These are phyloP conservation scores for Tragulus kanchil DNA, from an alignment of 2,113 vertebrate species.

Conservation along the genomic window DNA sequence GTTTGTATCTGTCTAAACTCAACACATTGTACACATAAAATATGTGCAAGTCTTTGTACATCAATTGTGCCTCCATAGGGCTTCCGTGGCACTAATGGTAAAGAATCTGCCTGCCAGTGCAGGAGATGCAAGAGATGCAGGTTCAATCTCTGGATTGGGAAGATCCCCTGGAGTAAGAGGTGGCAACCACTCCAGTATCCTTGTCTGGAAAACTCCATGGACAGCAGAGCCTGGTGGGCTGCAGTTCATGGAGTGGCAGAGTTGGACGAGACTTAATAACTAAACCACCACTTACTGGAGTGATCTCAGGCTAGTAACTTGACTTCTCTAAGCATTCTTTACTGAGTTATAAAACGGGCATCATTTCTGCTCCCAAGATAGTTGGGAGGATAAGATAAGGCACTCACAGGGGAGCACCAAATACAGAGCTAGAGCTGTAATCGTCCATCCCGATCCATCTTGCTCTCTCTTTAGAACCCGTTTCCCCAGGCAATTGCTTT, in stretches of 20 bases:
- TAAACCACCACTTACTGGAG: background rate
- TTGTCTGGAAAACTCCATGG: background rate
- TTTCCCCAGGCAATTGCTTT: background rate
- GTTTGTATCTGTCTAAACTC: background rate
- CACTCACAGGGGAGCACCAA: background rate
- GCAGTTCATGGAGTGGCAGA: background rate
- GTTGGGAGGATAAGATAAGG: background rate
- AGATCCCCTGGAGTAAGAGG: background rate
- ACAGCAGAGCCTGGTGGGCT: background rate
- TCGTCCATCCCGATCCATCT: background rate
- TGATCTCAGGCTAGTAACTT: background rate
- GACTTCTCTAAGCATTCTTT: background rate
- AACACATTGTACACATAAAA: background rate
- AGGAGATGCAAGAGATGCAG: background rate
- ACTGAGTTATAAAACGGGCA: background rate
- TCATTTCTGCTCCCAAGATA: background rate
- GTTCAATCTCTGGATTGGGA: background rate
- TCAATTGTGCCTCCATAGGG: background rate
- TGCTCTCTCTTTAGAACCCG: background rate
- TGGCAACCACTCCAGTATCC: background rate
- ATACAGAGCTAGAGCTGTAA: background rate
- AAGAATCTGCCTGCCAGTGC: background rate
- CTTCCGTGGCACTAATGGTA: background rate
- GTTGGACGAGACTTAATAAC: background rate
- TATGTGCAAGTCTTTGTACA: background rate